A percentile compares a stretch with the other conserved stretches of the same genome.
phyloP scores from a whole-genome alignment of 2,113 vertebrate species.

The Pygoscelis antarcticus region DNA sequence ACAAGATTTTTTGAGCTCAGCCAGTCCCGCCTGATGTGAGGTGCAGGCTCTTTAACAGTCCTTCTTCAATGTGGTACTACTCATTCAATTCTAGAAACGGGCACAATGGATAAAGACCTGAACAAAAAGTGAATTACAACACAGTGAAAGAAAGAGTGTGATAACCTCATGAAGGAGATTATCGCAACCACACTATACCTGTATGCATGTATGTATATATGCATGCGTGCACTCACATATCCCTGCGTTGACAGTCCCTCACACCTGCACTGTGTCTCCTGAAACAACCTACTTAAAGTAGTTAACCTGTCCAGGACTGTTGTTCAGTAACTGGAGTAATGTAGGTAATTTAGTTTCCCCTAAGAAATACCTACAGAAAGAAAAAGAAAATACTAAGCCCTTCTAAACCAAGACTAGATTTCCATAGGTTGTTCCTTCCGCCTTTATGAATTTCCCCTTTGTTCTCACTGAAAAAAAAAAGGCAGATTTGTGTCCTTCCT shows the following conservation, averaged over 20 bases:
- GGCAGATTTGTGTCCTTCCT: neutral
- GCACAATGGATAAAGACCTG: neutral
- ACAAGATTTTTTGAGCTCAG: neutral
- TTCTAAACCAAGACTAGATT: neutral
- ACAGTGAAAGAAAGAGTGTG: neutral
- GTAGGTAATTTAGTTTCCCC: neutral
- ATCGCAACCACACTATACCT: neutral
- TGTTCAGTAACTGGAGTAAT: neutral
- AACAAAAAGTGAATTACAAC: neutral
- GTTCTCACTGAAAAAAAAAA: neutral
- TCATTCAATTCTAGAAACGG: neutral
- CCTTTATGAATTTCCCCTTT: neutral
- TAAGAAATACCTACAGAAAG: neutral
- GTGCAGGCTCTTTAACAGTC: neutral
- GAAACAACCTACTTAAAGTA: neutral
- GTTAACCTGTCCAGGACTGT: neutral
- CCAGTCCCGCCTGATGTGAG: neutral
- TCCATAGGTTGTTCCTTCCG: neutral
- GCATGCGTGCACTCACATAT: rapidly evolving
- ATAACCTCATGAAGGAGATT: neutral
- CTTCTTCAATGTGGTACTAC: neutral
- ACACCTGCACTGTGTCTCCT: neutral
- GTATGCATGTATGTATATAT: too few species aligned
- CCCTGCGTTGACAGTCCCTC: neutral
- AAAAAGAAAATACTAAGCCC: neutral